Conservation (phyloP, 2,797 vertebrate genomes). For the Siniperca scherzeri region DNA sequence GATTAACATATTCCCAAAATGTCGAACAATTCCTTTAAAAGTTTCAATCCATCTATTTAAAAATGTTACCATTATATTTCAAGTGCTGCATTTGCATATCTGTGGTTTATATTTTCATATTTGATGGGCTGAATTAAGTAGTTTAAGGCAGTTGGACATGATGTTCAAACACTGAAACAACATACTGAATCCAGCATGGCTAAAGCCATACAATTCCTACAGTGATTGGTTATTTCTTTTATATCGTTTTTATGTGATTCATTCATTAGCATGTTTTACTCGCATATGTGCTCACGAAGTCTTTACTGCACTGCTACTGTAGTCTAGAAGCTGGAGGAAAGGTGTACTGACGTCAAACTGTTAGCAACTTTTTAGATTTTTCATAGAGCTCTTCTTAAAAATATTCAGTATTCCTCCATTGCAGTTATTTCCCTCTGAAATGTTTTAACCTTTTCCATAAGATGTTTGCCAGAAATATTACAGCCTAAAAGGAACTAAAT, state of each 20-base stretch:
- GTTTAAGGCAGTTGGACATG: slow-evolving; percentile 12
- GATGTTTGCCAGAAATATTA: neutral
- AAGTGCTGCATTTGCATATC: neutral
- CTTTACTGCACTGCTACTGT: neutral
- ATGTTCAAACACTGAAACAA: slow-evolving; percentile 31
- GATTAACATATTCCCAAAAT: neutral
- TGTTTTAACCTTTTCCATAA: slow-evolving; percentile 16
- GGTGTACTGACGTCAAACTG: slow-evolving; percentile 21
- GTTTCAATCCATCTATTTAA: neutral
- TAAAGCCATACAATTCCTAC: slow-evolving; percentile 10
- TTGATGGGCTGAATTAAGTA: slow-evolving; percentile 6
- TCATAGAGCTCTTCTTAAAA: slow-evolving; percentile 55
- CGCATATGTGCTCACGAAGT: neutral
- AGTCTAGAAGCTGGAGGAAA: slow-evolving; percentile 14
- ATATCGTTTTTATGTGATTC: slow-evolving; percentile 25
- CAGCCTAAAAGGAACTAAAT: neutral
- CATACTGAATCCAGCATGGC: slow-evolving; percentile 10
- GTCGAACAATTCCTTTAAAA: neutral
- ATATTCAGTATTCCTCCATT: slow-evolving; percentile 4
- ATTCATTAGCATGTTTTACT: slow-evolving; percentile 17
- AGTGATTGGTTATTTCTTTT: slow-evolving; percentile 36
- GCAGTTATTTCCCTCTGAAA: slow-evolving; percentile 28
- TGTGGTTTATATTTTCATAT: slow-evolving; percentile 16
- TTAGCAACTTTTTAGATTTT: slow-evolving; percentile 24
- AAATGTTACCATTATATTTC: neutral